phyloP scores from a whole-genome alignment of 2,888 invertebrate species.

The Drosophila gaucha region DNA sequence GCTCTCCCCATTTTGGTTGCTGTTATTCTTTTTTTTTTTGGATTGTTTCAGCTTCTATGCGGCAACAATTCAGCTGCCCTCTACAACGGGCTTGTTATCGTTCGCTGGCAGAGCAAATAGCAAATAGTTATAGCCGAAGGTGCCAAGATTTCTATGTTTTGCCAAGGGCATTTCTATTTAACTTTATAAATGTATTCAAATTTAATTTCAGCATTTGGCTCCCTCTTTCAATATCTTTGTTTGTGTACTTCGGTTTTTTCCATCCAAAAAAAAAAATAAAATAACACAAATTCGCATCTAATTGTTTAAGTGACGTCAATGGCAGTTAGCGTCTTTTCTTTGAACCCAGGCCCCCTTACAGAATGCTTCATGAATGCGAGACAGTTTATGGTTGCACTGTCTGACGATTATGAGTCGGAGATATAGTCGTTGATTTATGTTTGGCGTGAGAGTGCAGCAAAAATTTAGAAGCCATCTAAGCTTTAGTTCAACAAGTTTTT shows the following conservation, averaged over 20 bases:
- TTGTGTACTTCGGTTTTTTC: slow-evolving; percentile 57
- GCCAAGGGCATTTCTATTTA: slow-evolving; percentile 66
- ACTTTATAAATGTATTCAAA: slow-evolving; percentile 64
- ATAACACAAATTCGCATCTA: slow-evolving; percentile 40
- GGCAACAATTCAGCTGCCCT: slow-evolving; percentile 7
- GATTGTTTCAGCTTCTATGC: slow-evolving; percentile 6
- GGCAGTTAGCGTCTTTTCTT: slow-evolving; percentile 25
- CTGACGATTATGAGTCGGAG: slow-evolving; percentile 39
- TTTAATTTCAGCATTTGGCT: slow-evolving; percentile 47
- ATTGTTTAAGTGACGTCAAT: slow-evolving; percentile 77
- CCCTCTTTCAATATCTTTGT: slow-evolving; percentile 13
- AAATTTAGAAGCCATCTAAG: slow-evolving; percentile 43
- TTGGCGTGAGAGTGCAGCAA: slow-evolving; percentile 60
- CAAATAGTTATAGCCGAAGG: slow-evolving; percentile 61
- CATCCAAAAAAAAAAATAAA: slow-evolving; percentile 16
- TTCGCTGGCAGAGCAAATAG: slow-evolving; percentile 49
- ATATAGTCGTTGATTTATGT: slow-evolving; percentile 60
- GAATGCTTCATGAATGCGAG: slow-evolving; percentile 22
- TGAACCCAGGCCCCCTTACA: slow-evolving; percentile 48
- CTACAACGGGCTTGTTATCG: slow-evolving; percentile 29
- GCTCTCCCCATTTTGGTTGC: slow-evolving; percentile 6
- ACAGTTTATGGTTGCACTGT: slow-evolving; percentile 59
- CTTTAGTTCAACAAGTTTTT: slow-evolving; percentile 56
- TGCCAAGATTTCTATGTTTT: slow-evolving; percentile 73
- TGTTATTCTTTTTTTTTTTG: too few relatives aligned